Conservation (phyloP, 2,888 invertebrate species). For the Holacanthella duospinosa region DNA sequence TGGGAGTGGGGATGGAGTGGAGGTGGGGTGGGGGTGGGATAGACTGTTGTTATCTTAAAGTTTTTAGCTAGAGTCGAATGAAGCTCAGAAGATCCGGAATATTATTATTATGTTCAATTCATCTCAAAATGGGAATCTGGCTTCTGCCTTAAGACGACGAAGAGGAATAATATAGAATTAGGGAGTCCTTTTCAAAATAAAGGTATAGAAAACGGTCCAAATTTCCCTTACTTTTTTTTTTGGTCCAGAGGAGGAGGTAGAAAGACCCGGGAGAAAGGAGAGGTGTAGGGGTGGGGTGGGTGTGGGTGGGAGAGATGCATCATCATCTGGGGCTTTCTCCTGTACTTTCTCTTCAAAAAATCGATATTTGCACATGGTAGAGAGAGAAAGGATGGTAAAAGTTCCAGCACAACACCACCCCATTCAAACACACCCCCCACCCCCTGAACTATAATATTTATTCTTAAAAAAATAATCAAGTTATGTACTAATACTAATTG, state of each 20-base stretch:
- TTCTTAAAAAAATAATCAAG: not conserved
- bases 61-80: not conserved
- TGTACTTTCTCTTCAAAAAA: not conserved
- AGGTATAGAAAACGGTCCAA: not conserved
- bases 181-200: not conserved
- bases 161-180: not conserved
- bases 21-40: too few relatives aligned
- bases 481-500: too few relatives aligned
- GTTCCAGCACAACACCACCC: not conserved
- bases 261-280: not conserved
- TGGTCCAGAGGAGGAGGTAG: not conserved
- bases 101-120: not conserved
- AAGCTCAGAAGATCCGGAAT: not conserved
- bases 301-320: not conserved
- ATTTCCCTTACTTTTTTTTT: not conserved
- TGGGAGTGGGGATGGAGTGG: too few relatives aligned
- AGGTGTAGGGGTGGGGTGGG: not conserved
- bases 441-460: not conserved
- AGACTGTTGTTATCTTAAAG: not conserved
- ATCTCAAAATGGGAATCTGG: not conserved
- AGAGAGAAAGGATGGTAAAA: not conserved
- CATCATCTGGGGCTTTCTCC: not conserved
- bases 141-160: not conserved
- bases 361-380: not conserved
- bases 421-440: not conserved